Evolutionary conservation across 1,140 invertebrate genomes (phyloP).

Genomic region (Stegodyphus dumicola): DNA sequence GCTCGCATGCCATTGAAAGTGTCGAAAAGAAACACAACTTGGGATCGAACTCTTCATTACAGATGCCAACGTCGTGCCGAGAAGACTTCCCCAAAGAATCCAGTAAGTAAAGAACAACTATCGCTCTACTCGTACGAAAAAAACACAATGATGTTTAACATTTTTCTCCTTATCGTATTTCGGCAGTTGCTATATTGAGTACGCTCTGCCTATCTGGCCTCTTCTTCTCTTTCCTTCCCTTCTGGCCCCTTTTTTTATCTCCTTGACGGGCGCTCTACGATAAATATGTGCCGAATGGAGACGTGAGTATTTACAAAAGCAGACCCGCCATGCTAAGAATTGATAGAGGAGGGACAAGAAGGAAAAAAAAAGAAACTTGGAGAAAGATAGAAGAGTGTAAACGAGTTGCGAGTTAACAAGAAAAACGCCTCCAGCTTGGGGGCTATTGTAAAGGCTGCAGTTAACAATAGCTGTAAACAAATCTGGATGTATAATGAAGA

Average conservation of each 20-base stretch:
- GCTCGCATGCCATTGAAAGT: conserved; percentile 59
- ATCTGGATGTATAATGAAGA: conserved; percentile 56
- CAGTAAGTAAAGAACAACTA: conserved; percentile 59
- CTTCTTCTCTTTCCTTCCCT: conserved; percentile 12
- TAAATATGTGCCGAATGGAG: conserved; percentile 49
- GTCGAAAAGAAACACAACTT: conserved; percentile 58
- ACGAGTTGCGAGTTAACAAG: conserved; percentile 61
- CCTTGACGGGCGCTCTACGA: conserved; percentile 46
- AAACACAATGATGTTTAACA: conserved; percentile 62
- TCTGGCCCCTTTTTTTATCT: conserved; percentile 2
- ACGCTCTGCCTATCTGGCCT: conserved; percentile 46
- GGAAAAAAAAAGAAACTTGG: conserved; percentile 20
- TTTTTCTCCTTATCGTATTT: conserved; percentile 56
- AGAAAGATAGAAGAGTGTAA: conserved; percentile 60
- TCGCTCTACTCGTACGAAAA: conserved; percentile 53
- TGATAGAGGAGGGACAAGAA: conserved; percentile 16
- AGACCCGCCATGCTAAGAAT: conserved; percentile 12
- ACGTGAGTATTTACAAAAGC: conserved; percentile 51
- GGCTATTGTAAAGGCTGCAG: conserved; percentile 40
- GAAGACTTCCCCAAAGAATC: not conserved
- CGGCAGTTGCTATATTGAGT: conserved; percentile 42
- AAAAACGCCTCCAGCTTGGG: conserved; percentile 53
- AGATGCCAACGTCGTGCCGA: conserved; percentile 47
- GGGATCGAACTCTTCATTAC: conserved; percentile 60
- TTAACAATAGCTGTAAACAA: conserved; percentile 55